phyloP scores from a whole-genome alignment of 1,140 invertebrate species.

The Zaprionus lachaisei region DNA sequence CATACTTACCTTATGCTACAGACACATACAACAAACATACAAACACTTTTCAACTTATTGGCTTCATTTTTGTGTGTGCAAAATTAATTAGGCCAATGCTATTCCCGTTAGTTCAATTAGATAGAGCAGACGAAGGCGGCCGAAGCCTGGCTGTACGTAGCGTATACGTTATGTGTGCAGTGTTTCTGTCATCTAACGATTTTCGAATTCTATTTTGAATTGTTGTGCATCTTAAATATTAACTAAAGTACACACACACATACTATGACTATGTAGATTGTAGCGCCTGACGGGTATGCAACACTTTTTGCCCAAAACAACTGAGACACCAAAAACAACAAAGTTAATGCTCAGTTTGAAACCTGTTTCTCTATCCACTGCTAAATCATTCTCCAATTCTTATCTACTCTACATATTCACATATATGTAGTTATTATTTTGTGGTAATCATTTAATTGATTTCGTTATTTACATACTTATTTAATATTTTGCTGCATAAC shows the following conservation, averaged over 20 bases:
- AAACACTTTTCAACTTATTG: constrained; percentile 27
- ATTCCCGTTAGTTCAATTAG: constrained; percentile 16
- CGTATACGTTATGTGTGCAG: constrained; percentile 9
- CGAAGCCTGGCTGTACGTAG: constrained; percentile 7
- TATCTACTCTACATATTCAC: constrained; percentile 20
- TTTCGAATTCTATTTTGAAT: constrained; percentile 13
- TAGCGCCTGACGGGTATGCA: constrained; percentile 42
- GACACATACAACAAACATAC: constrained; percentile 8
- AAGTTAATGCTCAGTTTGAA: background rate
- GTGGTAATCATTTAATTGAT: constrained; percentile 27
- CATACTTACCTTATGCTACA: background rate
- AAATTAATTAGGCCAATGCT: constrained; percentile 45
- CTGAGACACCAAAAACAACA: background rate
- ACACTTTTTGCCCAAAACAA: constrained; percentile 29
- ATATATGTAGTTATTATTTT: constrained; percentile 30
- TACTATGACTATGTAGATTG: background rate
- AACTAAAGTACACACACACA: background rate
- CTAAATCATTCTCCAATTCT: constrained; percentile 16
- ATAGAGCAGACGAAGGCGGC: constrained; percentile 26
- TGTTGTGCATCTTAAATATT: constrained; percentile 19
- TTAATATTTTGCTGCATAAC: constrained; percentile 35
- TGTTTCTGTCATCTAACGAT: background rate
- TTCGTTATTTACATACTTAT: constrained; percentile 17
- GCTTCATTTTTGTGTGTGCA: constrained; percentile 57
- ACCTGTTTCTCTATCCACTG: constrained; percentile 7